phyloP scores from a whole-genome alignment of 2,888 invertebrate genomes.

The Campoplex nolae region DNA sequence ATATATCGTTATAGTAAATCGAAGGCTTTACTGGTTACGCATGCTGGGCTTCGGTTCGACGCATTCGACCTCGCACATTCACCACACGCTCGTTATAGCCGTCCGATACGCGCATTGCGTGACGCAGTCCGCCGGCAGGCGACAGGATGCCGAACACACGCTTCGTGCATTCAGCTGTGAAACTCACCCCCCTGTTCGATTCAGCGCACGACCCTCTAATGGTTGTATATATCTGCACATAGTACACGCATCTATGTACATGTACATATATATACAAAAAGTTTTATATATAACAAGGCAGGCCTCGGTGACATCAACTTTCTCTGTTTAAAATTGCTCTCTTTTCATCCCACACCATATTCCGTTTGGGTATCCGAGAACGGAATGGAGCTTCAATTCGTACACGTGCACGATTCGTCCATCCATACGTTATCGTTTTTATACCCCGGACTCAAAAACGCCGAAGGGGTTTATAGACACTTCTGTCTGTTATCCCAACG shows the following conservation, averaged over 20 bases:
- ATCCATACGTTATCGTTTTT: constrained; percentile 67
- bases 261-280: constrained; percentile 10
- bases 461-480: constrained; percentile 37
- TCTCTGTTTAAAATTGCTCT: constrained; percentile 62
- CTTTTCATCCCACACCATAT: constrained; percentile 41
- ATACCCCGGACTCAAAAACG: constrained; percentile 57
- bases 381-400: constrained; percentile 64
- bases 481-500: constrained; percentile 22
- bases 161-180: constrained; percentile 77
- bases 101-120: constrained; percentile 76
- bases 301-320: constrained; percentile 37
- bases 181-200: constrained; percentile 68
- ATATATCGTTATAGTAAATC: constrained; percentile 25
- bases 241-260: constrained; percentile 13
- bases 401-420: constrained; percentile 60
- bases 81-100: constrained; percentile 75
- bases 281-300: constrained; percentile 9
- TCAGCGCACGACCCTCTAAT: constrained; percentile 63
- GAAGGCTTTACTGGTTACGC: constrained; percentile 63
- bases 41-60: constrained; percentile 66
- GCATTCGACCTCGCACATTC: constrained; percentile 71
- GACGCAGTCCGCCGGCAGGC: constrained; percentile 75
- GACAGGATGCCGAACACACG: constrained; percentile 78
- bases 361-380: constrained; percentile 50
- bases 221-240: constrained; percentile 35